Conservation (phyloP, 2,797 vertebrate species). For the Meriones psammophilus region DNA sequence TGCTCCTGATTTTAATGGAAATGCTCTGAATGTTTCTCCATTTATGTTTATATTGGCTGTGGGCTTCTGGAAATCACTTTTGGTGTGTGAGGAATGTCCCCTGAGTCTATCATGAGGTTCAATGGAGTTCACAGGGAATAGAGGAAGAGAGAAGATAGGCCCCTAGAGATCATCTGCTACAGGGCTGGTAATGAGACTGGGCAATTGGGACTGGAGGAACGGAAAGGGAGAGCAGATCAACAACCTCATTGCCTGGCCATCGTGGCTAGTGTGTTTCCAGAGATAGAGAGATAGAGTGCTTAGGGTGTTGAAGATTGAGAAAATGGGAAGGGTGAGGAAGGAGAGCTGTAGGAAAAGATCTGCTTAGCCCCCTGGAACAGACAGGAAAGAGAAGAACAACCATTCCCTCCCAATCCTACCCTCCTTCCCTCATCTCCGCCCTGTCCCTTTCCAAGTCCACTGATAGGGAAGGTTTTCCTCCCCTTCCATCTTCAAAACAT, state of each 20-base stretch:
- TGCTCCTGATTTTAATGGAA: not conserved
- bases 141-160: not conserved
- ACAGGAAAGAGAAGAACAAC: not conserved
- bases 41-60: not conserved
- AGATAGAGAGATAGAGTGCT: not conserved
- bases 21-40: not conserved
- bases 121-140: not conserved
- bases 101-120: not conserved
- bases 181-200: not conserved
- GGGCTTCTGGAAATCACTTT: not conserved
- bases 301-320: no score
- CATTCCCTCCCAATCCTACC: not conserved
- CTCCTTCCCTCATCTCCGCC: no score
- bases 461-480: no score
- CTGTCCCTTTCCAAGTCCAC: no score
- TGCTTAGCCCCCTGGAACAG: not conserved
- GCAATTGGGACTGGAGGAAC: no score
- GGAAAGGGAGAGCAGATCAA: no score
- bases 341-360: no score
- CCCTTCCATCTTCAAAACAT: not conserved
- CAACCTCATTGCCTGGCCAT: not conserved
- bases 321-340: no score
- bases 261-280: not conserved
- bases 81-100: not conserved
- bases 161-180: not conserved